Evolutionary conservation across 2,888 invertebrate species (phyloP).

Genomic region (Bombylius major): DNA sequence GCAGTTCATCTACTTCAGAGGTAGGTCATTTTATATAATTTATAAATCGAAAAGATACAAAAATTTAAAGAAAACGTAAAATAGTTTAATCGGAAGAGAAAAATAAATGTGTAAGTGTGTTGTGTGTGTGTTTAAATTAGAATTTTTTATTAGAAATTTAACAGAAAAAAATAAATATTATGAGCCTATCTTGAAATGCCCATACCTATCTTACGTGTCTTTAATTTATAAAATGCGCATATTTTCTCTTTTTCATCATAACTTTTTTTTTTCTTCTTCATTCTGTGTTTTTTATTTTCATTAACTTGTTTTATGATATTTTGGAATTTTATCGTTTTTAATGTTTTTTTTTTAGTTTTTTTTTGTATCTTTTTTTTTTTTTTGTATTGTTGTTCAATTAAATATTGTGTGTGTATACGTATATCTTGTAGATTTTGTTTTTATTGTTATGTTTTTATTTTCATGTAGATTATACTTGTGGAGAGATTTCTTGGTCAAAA

Average conservation of each 20-base stretch:
- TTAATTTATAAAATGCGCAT: no score
- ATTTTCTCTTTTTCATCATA: no score
- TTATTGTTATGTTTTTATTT: neutral
- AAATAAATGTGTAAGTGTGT: no score
- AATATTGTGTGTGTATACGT: no score
- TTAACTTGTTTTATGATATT: neutral
- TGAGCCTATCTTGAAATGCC: no score
- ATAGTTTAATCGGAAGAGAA: no score
- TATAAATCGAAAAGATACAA: neutral
- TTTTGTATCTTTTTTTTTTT: neutral
- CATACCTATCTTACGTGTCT: no score
- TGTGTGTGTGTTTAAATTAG: no score
- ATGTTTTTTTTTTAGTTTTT: neutral
- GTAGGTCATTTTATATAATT: neutral
- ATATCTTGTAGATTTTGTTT: neutral
- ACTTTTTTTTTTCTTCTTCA: no score
- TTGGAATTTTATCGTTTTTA: slow-evolving; percentile 1
- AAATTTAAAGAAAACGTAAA: neutral
- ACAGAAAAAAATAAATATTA: no score
- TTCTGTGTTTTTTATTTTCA: no score
- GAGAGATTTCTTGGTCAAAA: slow-evolving; percentile 3
- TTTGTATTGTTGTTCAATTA: neutral
- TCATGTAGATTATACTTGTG: slow-evolving; percentile 4
- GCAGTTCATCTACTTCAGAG: slow-evolving; percentile 7
- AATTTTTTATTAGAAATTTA: no score